phyloP scores from a whole-genome alignment of 1,140 invertebrate genomes.

The Eupristina koningsbergeri region DNA sequence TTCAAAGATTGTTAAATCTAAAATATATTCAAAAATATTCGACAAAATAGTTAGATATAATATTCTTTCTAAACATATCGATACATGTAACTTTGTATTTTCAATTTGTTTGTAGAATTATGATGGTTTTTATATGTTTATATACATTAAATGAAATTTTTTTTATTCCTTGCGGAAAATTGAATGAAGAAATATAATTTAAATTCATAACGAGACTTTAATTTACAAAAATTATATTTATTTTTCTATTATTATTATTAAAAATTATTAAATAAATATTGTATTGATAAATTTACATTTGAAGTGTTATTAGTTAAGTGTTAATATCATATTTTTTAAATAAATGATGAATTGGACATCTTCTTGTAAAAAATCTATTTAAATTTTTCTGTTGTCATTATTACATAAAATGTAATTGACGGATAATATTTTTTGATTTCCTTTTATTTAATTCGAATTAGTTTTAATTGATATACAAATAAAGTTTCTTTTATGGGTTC shows the following conservation, averaged over 20 bases:
- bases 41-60: background rate
- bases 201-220: background rate
- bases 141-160: background rate
- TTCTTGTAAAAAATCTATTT: background rate
- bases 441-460: no score
- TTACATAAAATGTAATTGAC: background rate
- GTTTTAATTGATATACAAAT: no score
- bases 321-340: background rate
- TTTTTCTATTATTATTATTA: background rate
- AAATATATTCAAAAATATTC: background rate
- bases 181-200: no score
- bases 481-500: no score
- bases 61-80: no score
- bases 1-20: background rate
- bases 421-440: background rate
- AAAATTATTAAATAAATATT: background rate
- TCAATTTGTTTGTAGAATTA: no score
- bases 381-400: background rate
- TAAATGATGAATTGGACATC: no score
- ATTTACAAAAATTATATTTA: background rate
- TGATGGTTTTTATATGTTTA: no score
- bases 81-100: no score
- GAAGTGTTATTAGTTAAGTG: background rate
- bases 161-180: background rate
- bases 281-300: background rate